phyloP scores from a whole-genome alignment of 1,140 invertebrate genomes.

The Drosophila tropicalis region DNA sequence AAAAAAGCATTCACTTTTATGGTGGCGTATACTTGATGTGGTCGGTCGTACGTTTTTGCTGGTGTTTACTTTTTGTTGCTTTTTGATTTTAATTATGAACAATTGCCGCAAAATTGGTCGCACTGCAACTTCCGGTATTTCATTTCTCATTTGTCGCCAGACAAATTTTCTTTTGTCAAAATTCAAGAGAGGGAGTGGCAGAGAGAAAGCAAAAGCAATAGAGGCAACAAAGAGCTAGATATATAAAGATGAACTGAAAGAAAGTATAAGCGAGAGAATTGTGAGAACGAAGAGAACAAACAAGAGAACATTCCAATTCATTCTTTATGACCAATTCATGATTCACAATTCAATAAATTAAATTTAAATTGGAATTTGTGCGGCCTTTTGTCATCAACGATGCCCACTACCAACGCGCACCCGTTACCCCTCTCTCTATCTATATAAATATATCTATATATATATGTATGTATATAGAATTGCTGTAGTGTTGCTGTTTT shows the following conservation, averaged over 20 bases:
- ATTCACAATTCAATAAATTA: slow-evolving; percentile 49
- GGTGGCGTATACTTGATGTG: slow-evolving; percentile 78
- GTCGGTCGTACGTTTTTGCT: slow-evolving; percentile 29
- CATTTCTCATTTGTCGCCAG: slow-evolving; percentile 45
- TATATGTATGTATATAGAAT: neutral
- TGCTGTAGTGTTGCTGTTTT: neutral
- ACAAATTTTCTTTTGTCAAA: slow-evolving; percentile 18
- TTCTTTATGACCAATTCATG: slow-evolving; percentile 29
- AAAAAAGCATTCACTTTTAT: slow-evolving; percentile 63
- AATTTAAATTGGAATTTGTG: slow-evolving; percentile 72
- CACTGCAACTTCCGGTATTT: slow-evolving; percentile 74
- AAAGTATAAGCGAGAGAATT: neutral
- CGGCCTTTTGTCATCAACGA: slow-evolving; percentile 24
- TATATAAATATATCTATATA: slow-evolving; percentile 11
- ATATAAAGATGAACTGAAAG: neutral
- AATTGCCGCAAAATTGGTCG: slow-evolving; percentile 74
- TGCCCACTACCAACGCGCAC: neutral
- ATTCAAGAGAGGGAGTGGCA: too few species aligned
- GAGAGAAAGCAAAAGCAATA: neutral
- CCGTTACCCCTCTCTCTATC: neutral
- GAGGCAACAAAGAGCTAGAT: neutral
- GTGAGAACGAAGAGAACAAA: neutral
- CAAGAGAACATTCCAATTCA: slow-evolving; percentile 21
- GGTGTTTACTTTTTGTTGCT: slow-evolving; percentile 1
- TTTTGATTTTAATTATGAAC: slow-evolving; percentile 67